These are phyloP conservation scores for Spodoptera littoralis DNA, from an alignment of 2,888 invertebrate species.

Conservation along the genomic window DNA sequence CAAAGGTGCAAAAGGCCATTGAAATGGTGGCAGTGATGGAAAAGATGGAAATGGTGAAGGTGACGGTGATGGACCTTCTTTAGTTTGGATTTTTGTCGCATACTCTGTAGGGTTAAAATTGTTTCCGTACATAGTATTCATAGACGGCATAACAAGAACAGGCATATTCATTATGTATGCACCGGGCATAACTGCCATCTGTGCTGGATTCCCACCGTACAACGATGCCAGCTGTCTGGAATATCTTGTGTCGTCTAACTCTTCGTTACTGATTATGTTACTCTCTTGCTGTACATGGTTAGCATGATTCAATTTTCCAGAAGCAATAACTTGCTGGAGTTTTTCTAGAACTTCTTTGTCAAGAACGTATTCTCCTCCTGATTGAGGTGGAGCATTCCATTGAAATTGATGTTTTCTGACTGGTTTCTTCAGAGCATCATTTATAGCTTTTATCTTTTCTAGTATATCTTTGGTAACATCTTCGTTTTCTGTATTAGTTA, in stretches of 20 bases:
- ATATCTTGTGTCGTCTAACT: slow-evolving; percentile 53
- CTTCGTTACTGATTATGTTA: slow-evolving; percentile 45
- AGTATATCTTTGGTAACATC: slow-evolving; percentile 81
- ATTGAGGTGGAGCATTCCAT: slow-evolving; percentile 68
- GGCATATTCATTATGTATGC: slow-evolving; percentile 77
- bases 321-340: slow-evolving; percentile 78
- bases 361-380: slow-evolving; percentile 68
- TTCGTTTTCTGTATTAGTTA: slow-evolving; percentile 59
- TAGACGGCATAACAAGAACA: slow-evolving; percentile 70
- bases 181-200: slow-evolving; percentile 52
- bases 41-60: slow-evolving; percentile 57
- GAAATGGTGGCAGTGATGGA: slow-evolving; percentile 60
- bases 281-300: slow-evolving; percentile 63
- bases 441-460: slow-evolving; percentile 87
- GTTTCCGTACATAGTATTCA: slow-evolving; percentile 56
- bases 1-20: slow-evolving; percentile 86
- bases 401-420: slow-evolving; percentile 67
- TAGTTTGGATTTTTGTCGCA: slow-evolving; percentile 63
- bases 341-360: slow-evolving; percentile 78
- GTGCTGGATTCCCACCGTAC: slow-evolving; percentile 50
- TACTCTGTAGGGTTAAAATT: slow-evolving; percentile 61
- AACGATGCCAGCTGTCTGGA: slow-evolving; percentile 61
- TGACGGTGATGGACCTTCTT: slow-evolving; percentile 63
- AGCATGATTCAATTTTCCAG: slow-evolving; percentile 70
- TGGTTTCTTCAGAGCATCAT: slow-evolving; percentile 81